Evolutionary conservation across 2,888 invertebrate species (phyloP).

Genomic region (Xestoiulus laeticollis): DNA sequence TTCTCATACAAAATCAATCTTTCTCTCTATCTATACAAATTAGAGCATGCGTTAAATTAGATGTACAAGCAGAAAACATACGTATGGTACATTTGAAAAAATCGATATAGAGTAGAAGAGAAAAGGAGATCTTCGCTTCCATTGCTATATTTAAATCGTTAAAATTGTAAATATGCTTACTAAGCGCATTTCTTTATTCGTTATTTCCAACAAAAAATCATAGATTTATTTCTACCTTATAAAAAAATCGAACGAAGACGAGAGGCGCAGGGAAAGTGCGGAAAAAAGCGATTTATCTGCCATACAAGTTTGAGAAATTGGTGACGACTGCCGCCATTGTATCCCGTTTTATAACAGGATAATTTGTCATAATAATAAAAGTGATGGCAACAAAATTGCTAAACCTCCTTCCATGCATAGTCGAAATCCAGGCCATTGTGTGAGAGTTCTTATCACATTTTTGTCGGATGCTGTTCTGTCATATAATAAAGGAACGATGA

Average conservation of each 20-base stretch:
- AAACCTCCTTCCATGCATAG: not conserved
- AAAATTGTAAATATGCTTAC: not conserved
- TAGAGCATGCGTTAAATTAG: conserved; percentile 40
- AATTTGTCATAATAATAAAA: conserved; percentile 41
- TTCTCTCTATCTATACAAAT: conserved; percentile 34
- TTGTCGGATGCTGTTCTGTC: conserved; percentile 36
- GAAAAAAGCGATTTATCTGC: not conserved
- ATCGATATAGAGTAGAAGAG: conserved; percentile 3
- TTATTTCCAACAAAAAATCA: not conserved
- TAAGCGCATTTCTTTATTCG: not conserved
- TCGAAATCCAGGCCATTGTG: conserved; percentile 13
- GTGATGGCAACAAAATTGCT: conserved; percentile 21
- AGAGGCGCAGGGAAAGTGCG: not conserved
- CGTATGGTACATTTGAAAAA: conserved; percentile 33
- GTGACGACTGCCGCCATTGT: conserved; percentile 35
- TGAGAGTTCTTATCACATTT: conserved; percentile 17
- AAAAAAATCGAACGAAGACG: not conserved
- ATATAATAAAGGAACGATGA: conserved; percentile 1
- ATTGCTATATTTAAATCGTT: conserved; percentile 41
- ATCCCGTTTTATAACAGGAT: conserved; percentile 30
- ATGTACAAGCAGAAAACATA: conserved; percentile 38
- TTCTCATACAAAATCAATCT: not conserved
- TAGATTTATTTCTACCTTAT: not conserved
- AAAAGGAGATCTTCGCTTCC: conserved; percentile 17
- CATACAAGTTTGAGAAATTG: not conserved